Conservation (phyloP, 2,113 vertebrate genomes). For the Neomonachus schauinslandi region DNA sequence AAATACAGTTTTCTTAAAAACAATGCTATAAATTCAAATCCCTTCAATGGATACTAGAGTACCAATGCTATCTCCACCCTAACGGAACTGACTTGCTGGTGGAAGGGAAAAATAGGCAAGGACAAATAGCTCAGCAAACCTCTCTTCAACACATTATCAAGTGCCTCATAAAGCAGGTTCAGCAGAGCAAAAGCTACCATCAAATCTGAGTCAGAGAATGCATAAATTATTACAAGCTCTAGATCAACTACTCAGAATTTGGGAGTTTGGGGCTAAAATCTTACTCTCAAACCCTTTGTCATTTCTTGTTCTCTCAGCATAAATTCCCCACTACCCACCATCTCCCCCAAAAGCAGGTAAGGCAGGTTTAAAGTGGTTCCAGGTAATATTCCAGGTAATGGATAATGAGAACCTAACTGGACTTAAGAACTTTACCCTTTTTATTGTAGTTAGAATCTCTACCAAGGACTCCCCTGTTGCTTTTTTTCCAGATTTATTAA, state of each 20-base stretch:
- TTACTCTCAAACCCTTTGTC: background rate
- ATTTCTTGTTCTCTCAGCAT: background rate
- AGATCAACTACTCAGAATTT: background rate
- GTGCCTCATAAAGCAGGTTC: constrained; percentile 1
- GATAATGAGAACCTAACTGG: background rate
- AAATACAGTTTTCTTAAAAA: background rate
- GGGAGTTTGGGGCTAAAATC: background rate
- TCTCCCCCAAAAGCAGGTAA: background rate
- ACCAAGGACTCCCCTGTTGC: background rate
- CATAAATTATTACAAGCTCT: background rate
- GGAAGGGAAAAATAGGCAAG: background rate
- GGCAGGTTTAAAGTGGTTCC: background rate
- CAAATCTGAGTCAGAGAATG: constrained; percentile 41
- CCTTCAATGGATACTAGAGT: background rate
- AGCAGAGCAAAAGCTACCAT: background rate
- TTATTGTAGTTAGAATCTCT: background rate
- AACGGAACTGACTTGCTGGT: background rate
- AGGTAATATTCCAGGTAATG: background rate
- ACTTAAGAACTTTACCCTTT: background rate
- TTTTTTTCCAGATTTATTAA: background rate
- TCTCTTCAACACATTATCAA: constrained; percentile 34
- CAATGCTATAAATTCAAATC: constrained; percentile 15
- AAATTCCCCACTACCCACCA: background rate
- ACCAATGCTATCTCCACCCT: background rate
- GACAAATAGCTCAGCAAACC: constrained; percentile 45